A percentile compares a stretch with the other conserved stretches of the same genome.
phyloP scores from a whole-genome alignment of 2,888 invertebrate species.

The Cataglyphis rosenhaueri region DNA sequence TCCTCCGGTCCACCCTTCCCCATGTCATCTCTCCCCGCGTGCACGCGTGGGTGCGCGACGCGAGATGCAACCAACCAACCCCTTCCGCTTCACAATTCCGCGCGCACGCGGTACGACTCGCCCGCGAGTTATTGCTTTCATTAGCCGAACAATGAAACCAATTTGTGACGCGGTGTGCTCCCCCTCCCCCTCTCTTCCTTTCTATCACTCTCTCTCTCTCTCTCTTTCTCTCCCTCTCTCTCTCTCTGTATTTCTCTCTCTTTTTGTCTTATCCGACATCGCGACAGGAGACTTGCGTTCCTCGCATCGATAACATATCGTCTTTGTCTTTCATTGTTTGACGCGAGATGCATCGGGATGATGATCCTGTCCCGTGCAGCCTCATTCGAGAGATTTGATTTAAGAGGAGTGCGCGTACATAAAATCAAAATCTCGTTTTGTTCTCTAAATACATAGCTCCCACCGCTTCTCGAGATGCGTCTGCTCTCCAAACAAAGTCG shows the following conservation, averaged over 20 bases:
- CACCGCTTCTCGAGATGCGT: conserved; percentile 20
- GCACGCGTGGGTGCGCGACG: conserved; percentile 25
- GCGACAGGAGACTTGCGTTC: conserved; percentile 20
- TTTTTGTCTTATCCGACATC: conserved; percentile 29
- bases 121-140: conserved; percentile 78
- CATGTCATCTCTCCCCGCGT: neutral
- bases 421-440: conserved; percentile 50
- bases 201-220: neutral
- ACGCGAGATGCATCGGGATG: conserved; percentile 57
- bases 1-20: neutral
- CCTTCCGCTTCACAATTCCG: conserved; percentile 58
- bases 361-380: conserved; percentile 37
- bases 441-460: conserved; percentile 4
- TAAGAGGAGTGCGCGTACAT: conserved; percentile 40
- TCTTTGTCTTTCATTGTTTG: conserved; percentile 48
- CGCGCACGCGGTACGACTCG: conserved; percentile 53
- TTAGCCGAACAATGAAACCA: conserved; percentile 81
- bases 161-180: conserved; percentile 73
- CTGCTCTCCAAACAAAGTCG: conserved; percentile 30
- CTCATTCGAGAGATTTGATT: conserved; percentile 36
- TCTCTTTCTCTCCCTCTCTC: neutral
- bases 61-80: conserved; percentile 37
- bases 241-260: neutral
- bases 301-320: conserved; percentile 33
- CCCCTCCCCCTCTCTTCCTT: neutral